These are phyloP conservation scores for Microplitis deprimator DNA, from an alignment of 2,888 invertebrate species.

Conservation along the genomic window DNA sequence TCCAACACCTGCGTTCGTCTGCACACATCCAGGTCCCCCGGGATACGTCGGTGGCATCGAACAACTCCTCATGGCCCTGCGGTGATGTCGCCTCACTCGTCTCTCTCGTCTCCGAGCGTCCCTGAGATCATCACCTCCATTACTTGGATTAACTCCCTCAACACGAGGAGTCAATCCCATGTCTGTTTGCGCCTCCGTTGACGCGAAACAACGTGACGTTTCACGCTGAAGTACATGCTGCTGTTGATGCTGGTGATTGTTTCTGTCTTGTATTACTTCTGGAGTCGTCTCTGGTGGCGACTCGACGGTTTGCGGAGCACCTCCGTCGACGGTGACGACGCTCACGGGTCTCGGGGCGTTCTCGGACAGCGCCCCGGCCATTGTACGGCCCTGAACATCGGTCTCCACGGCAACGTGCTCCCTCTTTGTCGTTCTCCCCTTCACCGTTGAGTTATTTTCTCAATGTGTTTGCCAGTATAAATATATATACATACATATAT, in stretches of 20 bases:
- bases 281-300: constrained; percentile 32
- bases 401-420: constrained; percentile 56
- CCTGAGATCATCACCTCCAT: constrained; percentile 57
- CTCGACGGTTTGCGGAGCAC: constrained; percentile 35
- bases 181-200: constrained; percentile 69
- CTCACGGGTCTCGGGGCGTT: constrained; percentile 69
- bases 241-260: constrained; percentile 3
- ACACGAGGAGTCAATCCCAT: constrained; percentile 44
- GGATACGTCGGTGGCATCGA: constrained; percentile 66
- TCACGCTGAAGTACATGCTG: constrained; percentile 26
- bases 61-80: constrained; percentile 64
- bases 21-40: constrained; percentile 51
- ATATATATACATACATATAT: constrained; percentile 5
- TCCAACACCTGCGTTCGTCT: constrained; percentile 49
- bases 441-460: constrained; percentile 4
- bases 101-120: constrained; percentile 66
- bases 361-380: constrained; percentile 69
- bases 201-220: constrained; percentile 61
- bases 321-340: constrained; percentile 65
- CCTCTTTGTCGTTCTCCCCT: constrained; percentile 38
- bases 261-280: constrained; percentile 21
- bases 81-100: constrained; percentile 62
- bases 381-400: constrained; percentile 64
- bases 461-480: neutral
- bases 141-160: constrained; percentile 34